phyloP scores from a whole-genome alignment of 2,888 invertebrate species.

The Drosophila monieri region DNA sequence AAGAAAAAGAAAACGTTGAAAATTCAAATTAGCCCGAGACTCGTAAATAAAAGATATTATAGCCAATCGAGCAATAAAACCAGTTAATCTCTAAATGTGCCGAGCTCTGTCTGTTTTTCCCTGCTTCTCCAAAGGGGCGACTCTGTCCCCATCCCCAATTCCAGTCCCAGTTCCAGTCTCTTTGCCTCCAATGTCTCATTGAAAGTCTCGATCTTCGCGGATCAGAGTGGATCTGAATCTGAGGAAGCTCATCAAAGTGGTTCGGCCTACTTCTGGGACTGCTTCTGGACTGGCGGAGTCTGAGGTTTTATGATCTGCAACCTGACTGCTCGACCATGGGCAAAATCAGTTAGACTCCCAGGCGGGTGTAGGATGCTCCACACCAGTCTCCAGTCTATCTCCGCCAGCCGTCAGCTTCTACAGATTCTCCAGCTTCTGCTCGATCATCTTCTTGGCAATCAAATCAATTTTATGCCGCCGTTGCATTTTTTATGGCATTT shows the following conservation, averaged over 20 bases:
- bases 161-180: conserved; percentile 19
- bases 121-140: not conserved
- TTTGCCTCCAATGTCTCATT: conserved; percentile 1
- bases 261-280: conserved; percentile 59
- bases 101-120: conserved; percentile 21
- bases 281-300: conserved; percentile 3
- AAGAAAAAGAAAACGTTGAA: conserved; percentile 78
- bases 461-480: conserved; percentile 74
- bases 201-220: conserved; percentile 2
- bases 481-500: conserved; percentile 69
- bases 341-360: conserved; percentile 41
- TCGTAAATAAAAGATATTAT: conserved; percentile 83
- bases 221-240: conserved; percentile 37
- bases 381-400: not conserved
- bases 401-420: not conserved
- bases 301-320: conserved; percentile 61
- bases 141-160: conserved; percentile 1
- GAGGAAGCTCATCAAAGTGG: conserved; percentile 50
- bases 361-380: conserved; percentile 38
- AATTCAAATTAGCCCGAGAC: conserved; percentile 82
- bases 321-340: conserved; percentile 49
- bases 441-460: conserved; percentile 56
- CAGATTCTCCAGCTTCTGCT: conserved; percentile 16
- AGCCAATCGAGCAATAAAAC: conserved; percentile 80
- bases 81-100: conserved; percentile 79